Evolutionary conservation across 2,888 invertebrate species (phyloP), one percentile per base, ranked within the genome.

Genomic region (Pristionchus arcanus): DNA sequence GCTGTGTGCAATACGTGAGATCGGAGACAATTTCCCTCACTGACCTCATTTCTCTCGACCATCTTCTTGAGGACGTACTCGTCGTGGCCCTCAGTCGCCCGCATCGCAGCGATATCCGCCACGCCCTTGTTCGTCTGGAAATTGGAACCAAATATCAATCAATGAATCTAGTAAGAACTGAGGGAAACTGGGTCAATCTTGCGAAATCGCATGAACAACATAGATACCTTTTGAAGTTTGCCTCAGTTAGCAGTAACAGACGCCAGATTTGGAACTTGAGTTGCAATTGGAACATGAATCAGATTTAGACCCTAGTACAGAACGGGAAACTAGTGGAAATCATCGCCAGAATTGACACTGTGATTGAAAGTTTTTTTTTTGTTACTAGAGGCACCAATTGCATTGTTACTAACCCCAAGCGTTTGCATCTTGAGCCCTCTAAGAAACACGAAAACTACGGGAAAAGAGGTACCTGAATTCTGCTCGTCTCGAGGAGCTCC

Each of bases 101-200:
- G 81, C 81, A 89, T 66, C n/a, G 42, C 42, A 4, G 63, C 28
- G 63, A 89, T 66, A 11, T 81, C 81, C 63, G 55, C 37, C 66
- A 49, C 59, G 34, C 89, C 89, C 83, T 83, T 89, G n/a, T 63
- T 81, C 63, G 81, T 42, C 89, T 89, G 83, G 15, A 89, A 71
- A n/a, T 3, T 7, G 55, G 28, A 74, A 13, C 11, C 42, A 49
- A 11, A 55, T 16, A 34, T 37, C 77, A 37, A 37, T 7, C 7
- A 37, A 19, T 77, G 21, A 55, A 15, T 15, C 55, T 19, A 21
- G 19, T 4, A 55, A 21, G 55, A 55, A 21, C 0, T 19, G 16
- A 2, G 5, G 13, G 0, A 55, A 55, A 19, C 16, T 55, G 55
- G 19, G 74, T 19, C 19, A 74, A 7, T 37, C 34, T 37, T 19